phyloP scores from a whole-genome alignment of 2,797 vertebrate species.

The Macroramphosus scolopax region DNA sequence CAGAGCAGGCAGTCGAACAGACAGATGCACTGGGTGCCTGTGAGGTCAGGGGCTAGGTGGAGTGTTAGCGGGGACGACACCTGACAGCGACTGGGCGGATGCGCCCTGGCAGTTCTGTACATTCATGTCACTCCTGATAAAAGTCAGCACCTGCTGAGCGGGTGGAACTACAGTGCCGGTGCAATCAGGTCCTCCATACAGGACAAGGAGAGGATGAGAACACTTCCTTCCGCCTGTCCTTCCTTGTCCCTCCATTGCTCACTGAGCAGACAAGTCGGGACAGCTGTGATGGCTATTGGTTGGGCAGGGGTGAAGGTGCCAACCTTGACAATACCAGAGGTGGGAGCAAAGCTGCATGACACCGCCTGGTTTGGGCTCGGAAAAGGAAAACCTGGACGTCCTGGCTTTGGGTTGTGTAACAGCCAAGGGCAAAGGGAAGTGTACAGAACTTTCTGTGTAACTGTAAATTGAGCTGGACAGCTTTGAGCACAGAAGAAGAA shows the following conservation, averaged over 20 bases:
- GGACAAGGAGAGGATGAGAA: conserved; percentile 53
- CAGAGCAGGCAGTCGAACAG: conserved; percentile 44
- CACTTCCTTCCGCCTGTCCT: conserved; percentile 70
- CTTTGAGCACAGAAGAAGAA: too few species aligned
- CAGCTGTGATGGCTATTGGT: conserved; percentile 57
- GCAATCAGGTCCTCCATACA: conserved; percentile 58
- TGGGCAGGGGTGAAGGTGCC: conserved; percentile 56
- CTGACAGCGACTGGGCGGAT: conserved; percentile 72
- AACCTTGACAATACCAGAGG: conserved; percentile 61
- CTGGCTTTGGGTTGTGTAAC: conserved; percentile 43
- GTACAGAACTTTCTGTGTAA: conserved; percentile 37
- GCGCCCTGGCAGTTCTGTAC: conserved; percentile 77
- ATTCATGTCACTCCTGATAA: conserved; percentile 72
- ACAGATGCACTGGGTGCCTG: conserved; percentile 60
- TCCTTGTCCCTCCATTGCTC: conserved; percentile 60
- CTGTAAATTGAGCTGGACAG: conserved; percentile 18
- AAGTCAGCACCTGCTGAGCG: conserved; percentile 67
- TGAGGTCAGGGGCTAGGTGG: conserved; percentile 73
- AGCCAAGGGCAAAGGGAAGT: conserved; percentile 49
- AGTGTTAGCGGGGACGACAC: conserved; percentile 76
- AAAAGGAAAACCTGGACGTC: conserved; percentile 50
- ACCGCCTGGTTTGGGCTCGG: conserved; percentile 33
- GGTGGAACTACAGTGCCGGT: conserved; percentile 51
- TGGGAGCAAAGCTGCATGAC: conserved; percentile 44
- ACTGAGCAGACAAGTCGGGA: conserved; percentile 63